Percentiles rank a stretch among this genome's conserved stretches.
These are phyloP conservation scores for Murina feae DNA, from an alignment of 2,113 vertebrate genomes.

Conservation along the genomic window DNA sequence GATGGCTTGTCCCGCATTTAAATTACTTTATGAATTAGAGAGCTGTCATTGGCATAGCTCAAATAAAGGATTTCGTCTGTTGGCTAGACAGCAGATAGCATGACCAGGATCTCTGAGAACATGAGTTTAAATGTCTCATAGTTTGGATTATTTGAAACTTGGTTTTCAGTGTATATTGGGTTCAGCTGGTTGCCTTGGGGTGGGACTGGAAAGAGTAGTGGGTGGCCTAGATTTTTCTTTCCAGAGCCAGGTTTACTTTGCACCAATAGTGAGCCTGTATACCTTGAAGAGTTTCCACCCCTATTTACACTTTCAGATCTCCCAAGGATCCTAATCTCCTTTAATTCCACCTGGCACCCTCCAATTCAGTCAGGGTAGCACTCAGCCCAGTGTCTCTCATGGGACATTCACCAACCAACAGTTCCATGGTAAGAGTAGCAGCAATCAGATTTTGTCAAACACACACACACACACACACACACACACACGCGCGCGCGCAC, in stretches of 20 bases:
- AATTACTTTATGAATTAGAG: background rate
- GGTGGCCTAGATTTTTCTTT: background rate
- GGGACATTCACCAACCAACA: background rate
- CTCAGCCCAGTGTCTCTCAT: background rate
- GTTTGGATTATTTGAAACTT: background rate
- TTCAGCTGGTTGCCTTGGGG: background rate
- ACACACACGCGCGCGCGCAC: background rate
- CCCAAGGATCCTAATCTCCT: background rate
- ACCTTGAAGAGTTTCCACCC: background rate
- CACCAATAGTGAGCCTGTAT: background rate
- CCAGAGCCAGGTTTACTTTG: background rate
- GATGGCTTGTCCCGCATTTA: background rate
- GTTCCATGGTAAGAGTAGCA: background rate
- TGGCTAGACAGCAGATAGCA: accelerated
- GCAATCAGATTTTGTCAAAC: background rate
- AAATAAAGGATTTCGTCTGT: background rate
- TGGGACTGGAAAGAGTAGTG: background rate
- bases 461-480: background rate
- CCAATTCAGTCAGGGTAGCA: background rate
- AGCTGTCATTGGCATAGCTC: background rate
- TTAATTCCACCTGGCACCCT: background rate
- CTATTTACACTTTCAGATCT: background rate
- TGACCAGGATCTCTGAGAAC: background rate
- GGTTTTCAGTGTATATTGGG: background rate
- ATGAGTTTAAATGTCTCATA: background rate